Evolutionary conservation across 2,888 invertebrate genomes (phyloP).

Genomic region (Drosophila austrosaltans): DNA sequence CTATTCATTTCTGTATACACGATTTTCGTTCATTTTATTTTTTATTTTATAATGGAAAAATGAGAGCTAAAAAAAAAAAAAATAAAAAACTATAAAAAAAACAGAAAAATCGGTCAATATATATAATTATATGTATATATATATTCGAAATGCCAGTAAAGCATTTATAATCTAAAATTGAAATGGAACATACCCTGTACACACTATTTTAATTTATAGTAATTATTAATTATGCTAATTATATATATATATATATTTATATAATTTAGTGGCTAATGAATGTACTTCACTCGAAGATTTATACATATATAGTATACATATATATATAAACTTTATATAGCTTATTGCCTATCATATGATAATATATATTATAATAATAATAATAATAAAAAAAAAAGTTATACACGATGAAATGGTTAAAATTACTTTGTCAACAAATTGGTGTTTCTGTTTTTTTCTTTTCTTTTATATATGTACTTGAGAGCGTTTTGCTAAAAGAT

Average conservation of each 20-base stretch:
- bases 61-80: slow-evolving; percentile 31
- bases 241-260: slow-evolving; percentile 44
- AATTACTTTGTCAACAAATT: slow-evolving; percentile 66
- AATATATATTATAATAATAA: slow-evolving; percentile 61
- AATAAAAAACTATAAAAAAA: slow-evolving; percentile 45
- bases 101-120: slow-evolving; percentile 1
- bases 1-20: slow-evolving; percentile 54
- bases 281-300: slow-evolving; percentile 75
- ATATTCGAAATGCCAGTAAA: slow-evolving; percentile 50
- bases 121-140: slow-evolving; percentile 26
- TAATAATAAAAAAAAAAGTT: slow-evolving; percentile 49
- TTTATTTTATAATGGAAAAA: slow-evolving; percentile 42
- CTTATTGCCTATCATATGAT: slow-evolving; percentile 72
- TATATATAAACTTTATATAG: slow-evolving; percentile 52
- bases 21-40: slow-evolving; percentile 31
- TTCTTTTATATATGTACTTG: slow-evolving; percentile 25
- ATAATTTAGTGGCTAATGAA: slow-evolving; percentile 73
- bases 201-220: slow-evolving; percentile 35
- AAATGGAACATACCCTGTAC: slow-evolving; percentile 57
- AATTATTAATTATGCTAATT: slow-evolving; percentile 43
- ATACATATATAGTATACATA: slow-evolving; percentile 54
- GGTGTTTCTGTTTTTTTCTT: slow-evolving; percentile 59
- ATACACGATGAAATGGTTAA: slow-evolving; percentile 55
- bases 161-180: slow-evolving; percentile 33
- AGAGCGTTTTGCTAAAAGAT: slow-evolving; percentile 16